Conservation (phyloP, 2,888 invertebrate genomes). For the Caenorhabditis afra region DNA sequence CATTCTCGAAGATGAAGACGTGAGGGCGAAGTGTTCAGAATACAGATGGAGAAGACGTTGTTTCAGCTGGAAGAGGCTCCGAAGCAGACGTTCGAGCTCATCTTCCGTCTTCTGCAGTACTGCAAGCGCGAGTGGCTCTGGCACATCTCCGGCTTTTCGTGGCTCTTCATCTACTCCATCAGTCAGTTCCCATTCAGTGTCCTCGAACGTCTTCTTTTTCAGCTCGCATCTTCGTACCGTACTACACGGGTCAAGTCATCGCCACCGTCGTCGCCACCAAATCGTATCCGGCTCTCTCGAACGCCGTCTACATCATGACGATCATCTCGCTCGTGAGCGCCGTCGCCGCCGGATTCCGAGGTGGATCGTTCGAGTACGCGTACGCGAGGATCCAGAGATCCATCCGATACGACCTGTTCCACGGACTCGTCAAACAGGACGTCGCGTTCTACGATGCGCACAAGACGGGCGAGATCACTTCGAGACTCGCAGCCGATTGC, state of each 20-base stretch:
- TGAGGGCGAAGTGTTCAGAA: conserved; percentile 7
- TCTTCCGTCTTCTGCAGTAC: conserved; percentile 78
- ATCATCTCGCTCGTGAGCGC: conserved; percentile 80
- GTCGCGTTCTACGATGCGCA: conserved; percentile 81
- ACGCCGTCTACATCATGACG: conserved; percentile 78
- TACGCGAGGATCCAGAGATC: conserved; percentile 80
- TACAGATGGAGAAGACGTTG: not conserved
- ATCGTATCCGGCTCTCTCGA: conserved; percentile 79
- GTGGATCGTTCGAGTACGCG: conserved; percentile 81
- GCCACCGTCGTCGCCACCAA: conserved; percentile 81
- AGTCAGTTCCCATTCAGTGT: conserved; percentile 63
- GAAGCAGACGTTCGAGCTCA: conserved; percentile 73
- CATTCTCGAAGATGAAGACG: conserved; percentile 63
- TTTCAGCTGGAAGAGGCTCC: conserved; percentile 59
- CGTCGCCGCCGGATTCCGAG: conserved; percentile 80
- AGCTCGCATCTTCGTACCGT: conserved; percentile 82
- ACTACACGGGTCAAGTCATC: conserved; percentile 81
- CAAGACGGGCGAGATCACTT: conserved; percentile 81
- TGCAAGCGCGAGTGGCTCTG: conserved; percentile 79
- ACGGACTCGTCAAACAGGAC: conserved; percentile 81
- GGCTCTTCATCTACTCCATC: conserved; percentile 79
- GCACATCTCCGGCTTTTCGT: conserved; percentile 80
- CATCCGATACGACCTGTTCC: conserved; percentile 80
- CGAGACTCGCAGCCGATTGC: conserved; percentile 82
- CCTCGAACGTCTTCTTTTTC: conserved; percentile 33